These are phyloP conservation scores for Pseudeuparius sepicola DNA, from an alignment of 2,888 invertebrate genomes.

Conservation along the genomic window DNA sequence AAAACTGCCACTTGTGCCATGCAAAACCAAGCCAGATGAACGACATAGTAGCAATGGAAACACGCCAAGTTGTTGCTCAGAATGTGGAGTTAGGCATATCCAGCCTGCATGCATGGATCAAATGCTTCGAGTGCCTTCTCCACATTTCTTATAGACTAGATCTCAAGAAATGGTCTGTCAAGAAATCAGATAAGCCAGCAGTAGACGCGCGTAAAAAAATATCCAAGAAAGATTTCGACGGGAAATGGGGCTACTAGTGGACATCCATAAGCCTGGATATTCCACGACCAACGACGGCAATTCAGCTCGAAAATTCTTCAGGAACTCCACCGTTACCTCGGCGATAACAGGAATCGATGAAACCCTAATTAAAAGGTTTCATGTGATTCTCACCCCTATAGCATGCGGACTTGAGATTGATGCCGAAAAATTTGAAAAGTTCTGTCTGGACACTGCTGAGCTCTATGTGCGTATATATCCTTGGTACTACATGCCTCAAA, in stretches of 20 bases:
- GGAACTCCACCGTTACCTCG: conserved; percentile 11
- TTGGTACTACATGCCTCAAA: too few relatives aligned
- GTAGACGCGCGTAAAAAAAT: conserved; percentile 5
- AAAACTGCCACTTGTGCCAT: conserved; percentile 14
- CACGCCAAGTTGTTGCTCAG: conserved; percentile 5
- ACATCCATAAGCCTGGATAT: conserved; percentile 21
- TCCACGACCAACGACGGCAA: conserved; percentile 23
- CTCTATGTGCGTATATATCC: too few relatives aligned
- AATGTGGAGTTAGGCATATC: conserved; percentile 11
- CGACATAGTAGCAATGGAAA: conserved; percentile 8
- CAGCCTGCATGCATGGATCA: conserved; percentile 12
- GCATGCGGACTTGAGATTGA: too few relatives aligned
- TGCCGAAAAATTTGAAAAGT: too few relatives aligned
- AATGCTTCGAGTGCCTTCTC: conserved; percentile 13
- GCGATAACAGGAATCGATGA: conserved; percentile 10
- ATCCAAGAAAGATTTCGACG: conserved; percentile 13
- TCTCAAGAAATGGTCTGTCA: conserved; percentile 13
- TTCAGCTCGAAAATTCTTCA: conserved; percentile 21
- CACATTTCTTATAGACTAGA: conserved; percentile 12
- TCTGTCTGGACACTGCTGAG: too few relatives aligned
- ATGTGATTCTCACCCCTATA: too few relatives aligned
- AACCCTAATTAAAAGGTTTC: conserved; percentile 9
- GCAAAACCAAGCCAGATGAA: conserved; percentile 14
- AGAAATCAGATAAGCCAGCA: conserved; percentile 8
- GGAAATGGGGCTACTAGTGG: conserved; percentile 21